Base-by-base conservation (phyloP, 2,888 invertebrate genomes). In the Cistogaster globosa region DNA sequence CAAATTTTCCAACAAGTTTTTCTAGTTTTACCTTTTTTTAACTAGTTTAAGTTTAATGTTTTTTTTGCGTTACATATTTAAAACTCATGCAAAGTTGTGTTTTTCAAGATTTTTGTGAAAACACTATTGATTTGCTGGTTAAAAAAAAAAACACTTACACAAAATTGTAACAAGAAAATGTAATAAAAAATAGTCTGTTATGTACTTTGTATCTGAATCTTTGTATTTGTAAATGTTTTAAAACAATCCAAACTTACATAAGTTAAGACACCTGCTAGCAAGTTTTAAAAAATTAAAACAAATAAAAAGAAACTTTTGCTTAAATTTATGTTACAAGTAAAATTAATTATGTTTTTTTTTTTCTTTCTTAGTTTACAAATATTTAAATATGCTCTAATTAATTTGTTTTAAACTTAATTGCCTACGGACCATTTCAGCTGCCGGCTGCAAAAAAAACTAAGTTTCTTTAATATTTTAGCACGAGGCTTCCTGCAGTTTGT, bases 1-100 rank as follows among this genome's bases (percentile, higher is more conserved):
- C 85, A 85, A 85, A 85, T 85, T 85, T 85, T 85, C 69, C 82
- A 82, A 85, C 85, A 82, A 85, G 85, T 85, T 85, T 85, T 85
- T 85, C 85, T 75, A 74, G 85, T 85, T 85, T 85, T 69, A 42
- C 11, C 8, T 11, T 58, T 72, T 60, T 58, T 72, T 62, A n/a
- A 55, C 48, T 58, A 71, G 42, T 67, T 51, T 48, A 63, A 57
- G 45, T 71, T 57, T 18, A n/a, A 38, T 58, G 9, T 45, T 38
- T 45, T 32, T 32, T 60, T 63, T 32, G 18, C 57, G 36, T 58
- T 67, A 53, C 26, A 36, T 75, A 53, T 57, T 57, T 69, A 26
- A 65, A 85, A 71, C 58, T 82, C 77, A 74, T 65, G 58, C 74
- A 82, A 82, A 67, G n/a, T 63, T 67, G 57, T 77, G 60, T 53